Evolutionary conservation across 2,797 vertebrate genomes (phyloP), one percentile per base, ranked within the genome.

Genomic region (Sebastes flavidus): DNA sequence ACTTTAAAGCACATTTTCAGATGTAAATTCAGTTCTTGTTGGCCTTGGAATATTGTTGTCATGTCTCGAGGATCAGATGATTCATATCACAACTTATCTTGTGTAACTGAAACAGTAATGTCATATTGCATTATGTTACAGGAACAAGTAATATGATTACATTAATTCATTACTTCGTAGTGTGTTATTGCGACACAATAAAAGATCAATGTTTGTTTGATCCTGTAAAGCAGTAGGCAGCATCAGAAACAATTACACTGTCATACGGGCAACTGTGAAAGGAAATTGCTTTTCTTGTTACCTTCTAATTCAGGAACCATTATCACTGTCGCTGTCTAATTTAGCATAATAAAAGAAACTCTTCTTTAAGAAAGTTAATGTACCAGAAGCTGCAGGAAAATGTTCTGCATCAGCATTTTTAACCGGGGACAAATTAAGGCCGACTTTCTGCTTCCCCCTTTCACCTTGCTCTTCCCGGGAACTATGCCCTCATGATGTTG

Each of bases 361-460:
- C 22, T 62, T n/a, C 80, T 6, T 72, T 25, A 55, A 60, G 62
- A 60, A 32, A 54, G 46, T 42, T 13, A 13, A 62, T 30, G 54
- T 16, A 46, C 14, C 52, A 58, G 36, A 52, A 30, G 25, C 38
- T 67, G 74, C 24, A 18, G 56, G 60, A 69, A 12, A 55, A 7
- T 38, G 20, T 42, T 61, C 52, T 30, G 81, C 61, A 18, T 68
- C 75, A 80, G 61, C 62, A 24, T 62, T 67, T 88, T 73, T n/a
- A 38, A 65, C 29, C 3, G 22, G 42, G n/a, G 25, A 65, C 62
- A 52, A 76, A 77, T 36, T 22, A 58, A 82, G 32, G 60, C 27
- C 5, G 69, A 56, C 63, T 81, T 55, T 32, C 38, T 49, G 32
- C 66, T 82, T 77, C 62, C 20, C 24, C 20, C n/a, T 42, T 66